Base-by-base conservation (phyloP, 2,113 vertebrate species). In the Galbula dea region DNA sequence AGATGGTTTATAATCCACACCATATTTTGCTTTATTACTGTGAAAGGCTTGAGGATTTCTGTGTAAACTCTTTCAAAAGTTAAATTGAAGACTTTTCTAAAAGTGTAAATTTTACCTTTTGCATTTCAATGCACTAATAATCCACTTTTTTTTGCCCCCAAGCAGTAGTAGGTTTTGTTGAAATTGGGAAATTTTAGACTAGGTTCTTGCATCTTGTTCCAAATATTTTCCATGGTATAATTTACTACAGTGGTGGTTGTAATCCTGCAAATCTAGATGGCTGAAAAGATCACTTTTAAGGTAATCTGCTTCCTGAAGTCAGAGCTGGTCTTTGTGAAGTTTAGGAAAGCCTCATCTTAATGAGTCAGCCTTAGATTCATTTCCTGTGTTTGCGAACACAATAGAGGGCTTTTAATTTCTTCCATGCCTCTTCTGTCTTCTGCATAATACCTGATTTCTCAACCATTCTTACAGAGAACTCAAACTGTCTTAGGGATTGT, bases 301-400 rank as follows among this genome's bases (percentile, higher is more conserved):
- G 81, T 92, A 76, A 63, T 93, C 29, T 88, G 22, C 8, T 89
- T 17, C 29, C 48, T 93, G 71, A 87, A 61, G 66, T 51, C 4
- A 4, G 30, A 72, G 41, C 51, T 91, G 51, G 14, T 87, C 29
- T 91, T 86, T 46, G 58, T 87, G 63, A 10, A 67, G 30, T 89
- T 94, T 52, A 83, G 79, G 52, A 72, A 88, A 83, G 27, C 61
- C 41, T 93, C 9, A 13, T 90, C 61, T 57, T 86, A 89, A 77
- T 96, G 93, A 96, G 87, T 94, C 87, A 95, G 79, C 91, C 87
- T 91, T 94, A 71, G 71, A 83, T 91, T 94, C 30, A 74, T 91
- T 95, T 95, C 95, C 94, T 95, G 82, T 96, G 68, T 94, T 93
- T 94, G 82, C 84, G 91, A 89, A 93, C 78, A 94, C 84, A 91